phyloP scores from a whole-genome alignment of 2,888 invertebrate species.

The Cheilosia grossa region DNA sequence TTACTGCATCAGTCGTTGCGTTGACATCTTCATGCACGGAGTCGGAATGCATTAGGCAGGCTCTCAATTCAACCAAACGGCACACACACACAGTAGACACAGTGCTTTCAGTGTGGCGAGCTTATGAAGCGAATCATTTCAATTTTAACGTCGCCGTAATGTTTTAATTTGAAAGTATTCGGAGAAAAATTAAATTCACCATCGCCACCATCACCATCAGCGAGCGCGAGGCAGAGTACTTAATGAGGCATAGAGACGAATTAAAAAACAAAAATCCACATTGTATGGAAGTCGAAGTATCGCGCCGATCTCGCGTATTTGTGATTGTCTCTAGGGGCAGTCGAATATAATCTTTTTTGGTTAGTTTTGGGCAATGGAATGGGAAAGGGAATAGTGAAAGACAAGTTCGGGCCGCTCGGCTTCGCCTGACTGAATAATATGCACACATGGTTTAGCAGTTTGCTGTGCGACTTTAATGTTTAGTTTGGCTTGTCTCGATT shows the following conservation, averaged over 20 bases:
- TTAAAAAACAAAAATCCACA: conserved; percentile 29
- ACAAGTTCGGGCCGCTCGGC: conserved; percentile 49
- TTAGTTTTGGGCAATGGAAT: conserved; percentile 43
- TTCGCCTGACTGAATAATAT: conserved; percentile 1
- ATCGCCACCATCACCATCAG: conserved; percentile 2
- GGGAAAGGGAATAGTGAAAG: conserved; percentile 60
- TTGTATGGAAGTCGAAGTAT: not conserved
- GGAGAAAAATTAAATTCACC: conserved; percentile 51
- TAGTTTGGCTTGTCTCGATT: conserved; percentile 9
- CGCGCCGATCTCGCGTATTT: conserved; percentile 16
- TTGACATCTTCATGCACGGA: conserved; percentile 63
- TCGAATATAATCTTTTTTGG: not conserved
- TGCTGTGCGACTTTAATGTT: not conserved
- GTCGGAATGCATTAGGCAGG: conserved; percentile 40
- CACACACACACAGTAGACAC: not conserved
- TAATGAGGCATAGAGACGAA: conserved; percentile 43
- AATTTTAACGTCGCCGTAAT: conserved; percentile 62
- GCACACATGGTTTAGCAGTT: not conserved
- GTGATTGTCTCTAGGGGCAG: not conserved
- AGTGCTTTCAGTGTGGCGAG: conserved; percentile 10
- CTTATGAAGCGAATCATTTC: conserved; percentile 67
- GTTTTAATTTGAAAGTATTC: conserved; percentile 65
- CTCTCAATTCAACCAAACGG: conserved; percentile 2
- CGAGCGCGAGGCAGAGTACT: conserved; percentile 32
- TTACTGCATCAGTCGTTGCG: conserved; percentile 34